Evolutionary conservation across 2,888 invertebrate species (phyloP), one percentile per base, ranked within the genome.

Genomic region (Mythimna albipuncta): DNA sequence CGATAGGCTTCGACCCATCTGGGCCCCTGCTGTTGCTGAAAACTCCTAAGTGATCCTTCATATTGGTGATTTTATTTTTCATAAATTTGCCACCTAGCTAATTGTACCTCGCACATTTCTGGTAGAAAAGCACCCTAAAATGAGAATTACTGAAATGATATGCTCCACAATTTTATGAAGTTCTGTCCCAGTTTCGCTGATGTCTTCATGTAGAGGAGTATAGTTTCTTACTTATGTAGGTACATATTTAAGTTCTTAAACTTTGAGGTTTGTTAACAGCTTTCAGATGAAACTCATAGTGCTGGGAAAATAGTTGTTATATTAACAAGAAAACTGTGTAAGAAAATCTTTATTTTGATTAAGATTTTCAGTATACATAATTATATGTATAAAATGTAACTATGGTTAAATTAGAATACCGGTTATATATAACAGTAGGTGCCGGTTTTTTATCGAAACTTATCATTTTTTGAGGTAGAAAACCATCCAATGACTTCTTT

Each of bases 161-260:
- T n/a, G 26, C 38, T 52, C 32, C 16, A 11, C 59, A 19, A 35
- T 67, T 73, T 77, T 61, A 77, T 55, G 63, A 16, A 68, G 55
- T 73, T 68, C 32, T 32, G 21, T 55, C 16, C 5, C 65, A 63
- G 57, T 47, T 32, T 9, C n/a, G 26, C n/a, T 64, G 41, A 58
- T 62, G 59, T 70, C 54, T 62, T 44, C 16, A 38, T 32, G 47
- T 59, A 50, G 16, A 58, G 16, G 0, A 62, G 38, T 55, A 32
- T 55, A 21, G 64, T 64, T 75, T 41, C 35, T n/a, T 32, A 61
- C 16, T 41, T 54, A 52, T 50, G 21, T 69, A 59, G 16, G 57
- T 59, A 35, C 2, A 54, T 59, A 63, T 58, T 38, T 32, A 47
- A 75, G 63, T 62, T 70, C n/a, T n/a, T 10, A 9, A 44, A 64